Conservation (phyloP, 2,113 vertebrate species). For the Eleginops maclovinus region DNA sequence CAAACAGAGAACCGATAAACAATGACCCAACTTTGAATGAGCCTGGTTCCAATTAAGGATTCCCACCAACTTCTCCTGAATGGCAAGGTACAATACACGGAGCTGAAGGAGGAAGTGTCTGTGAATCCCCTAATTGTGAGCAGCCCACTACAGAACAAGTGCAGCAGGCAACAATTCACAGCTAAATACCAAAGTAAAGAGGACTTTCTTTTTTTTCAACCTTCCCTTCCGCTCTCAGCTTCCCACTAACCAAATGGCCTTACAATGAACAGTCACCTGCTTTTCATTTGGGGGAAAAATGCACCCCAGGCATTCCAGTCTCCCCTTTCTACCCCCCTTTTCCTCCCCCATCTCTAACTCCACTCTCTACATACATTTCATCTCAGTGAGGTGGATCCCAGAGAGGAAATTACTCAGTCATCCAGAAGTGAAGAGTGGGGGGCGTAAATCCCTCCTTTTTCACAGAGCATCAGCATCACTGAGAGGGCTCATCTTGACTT, state of each 20-base stretch:
- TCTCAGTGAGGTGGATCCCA: slow-evolving; percentile 75
- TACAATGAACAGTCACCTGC: slow-evolving; percentile 83
- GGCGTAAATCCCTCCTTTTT: slow-evolving; percentile 51
- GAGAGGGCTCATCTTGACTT: slow-evolving; percentile 23
- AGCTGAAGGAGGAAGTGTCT: slow-evolving; percentile 38
- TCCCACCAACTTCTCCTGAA: slow-evolving; percentile 33
- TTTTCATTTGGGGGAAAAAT: slow-evolving; percentile 82
- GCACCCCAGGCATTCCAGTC: slow-evolving; percentile 79
- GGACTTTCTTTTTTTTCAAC: slow-evolving; percentile 7
- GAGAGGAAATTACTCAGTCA: slow-evolving; percentile 82
- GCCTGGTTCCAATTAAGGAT: slow-evolving; percentile 27
- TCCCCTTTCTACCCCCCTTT: slow-evolving; percentile 27
- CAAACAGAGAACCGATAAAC: slow-evolving; percentile 10
- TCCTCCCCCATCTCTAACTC: slow-evolving; percentile 27
- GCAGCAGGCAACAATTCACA: slow-evolving; percentile 55
- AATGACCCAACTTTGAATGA: neutral
- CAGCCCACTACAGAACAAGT: slow-evolving; percentile 55
- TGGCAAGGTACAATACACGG: slow-evolving; percentile 43
- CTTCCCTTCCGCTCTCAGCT: slow-evolving; percentile 62
- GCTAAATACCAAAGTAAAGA: slow-evolving; percentile 47
- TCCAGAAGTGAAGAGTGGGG: slow-evolving; percentile 62
- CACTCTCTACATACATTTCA: slow-evolving; percentile 71
- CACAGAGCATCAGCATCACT: slow-evolving; percentile 44
- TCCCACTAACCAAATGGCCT: slow-evolving; percentile 63
- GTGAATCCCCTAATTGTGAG: slow-evolving; percentile 51